Base-by-base conservation (phyloP, 92 coral and sea anemone species). In the Porites divaricata region DNA sequence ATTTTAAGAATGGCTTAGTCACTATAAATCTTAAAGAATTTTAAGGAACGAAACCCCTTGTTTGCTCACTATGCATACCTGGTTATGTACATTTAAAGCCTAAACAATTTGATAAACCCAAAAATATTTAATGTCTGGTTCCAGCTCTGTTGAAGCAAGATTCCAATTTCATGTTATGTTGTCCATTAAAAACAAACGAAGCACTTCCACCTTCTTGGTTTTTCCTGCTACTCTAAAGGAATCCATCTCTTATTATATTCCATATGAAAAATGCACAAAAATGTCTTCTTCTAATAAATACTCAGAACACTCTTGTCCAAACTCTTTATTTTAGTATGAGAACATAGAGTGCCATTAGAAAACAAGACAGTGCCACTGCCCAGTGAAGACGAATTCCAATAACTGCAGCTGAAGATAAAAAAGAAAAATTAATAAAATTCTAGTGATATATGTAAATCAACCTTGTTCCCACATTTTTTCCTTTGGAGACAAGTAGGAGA, bases 381-480 rank as follows among this genome's bases (percentile, higher is more conserved):
- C 99, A 96, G 77, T 96, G 99, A 45, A 96, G 90, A 57, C 99
- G 89, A 35, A 96, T 95, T 74, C 99, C 99, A 87, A 96, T 92
- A 64, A 96, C 99, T 74, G 99, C 96, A 81, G 99, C 99, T 96
- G 93, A 11, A 87, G 54, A 20, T n/a, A 19, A 15, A 81, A 56
- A 16, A 82, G 76, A 65, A 68, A 20, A 80, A 41, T 35, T 0
- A 35, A 35, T 35, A 0, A 35, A 35, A 35, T 4, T 35, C 45
- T 35, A 35, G 45, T 35, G 6, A 35, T 6, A n/a, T 35, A 35
- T 35, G 4, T 4, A 35, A 4, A 4, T 35, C 45, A 35, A 35
- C 45, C 45, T 35, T 35, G 45, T 35, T 35, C 45, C 45, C 45
- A 35, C 45, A 0, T 35, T 35, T 35, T 35, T 4, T 35, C 0